Evolutionary conservation across 2,113 vertebrate genomes (phyloP).

Genomic region (Speoplatyrhinus poulsoni): DNA sequence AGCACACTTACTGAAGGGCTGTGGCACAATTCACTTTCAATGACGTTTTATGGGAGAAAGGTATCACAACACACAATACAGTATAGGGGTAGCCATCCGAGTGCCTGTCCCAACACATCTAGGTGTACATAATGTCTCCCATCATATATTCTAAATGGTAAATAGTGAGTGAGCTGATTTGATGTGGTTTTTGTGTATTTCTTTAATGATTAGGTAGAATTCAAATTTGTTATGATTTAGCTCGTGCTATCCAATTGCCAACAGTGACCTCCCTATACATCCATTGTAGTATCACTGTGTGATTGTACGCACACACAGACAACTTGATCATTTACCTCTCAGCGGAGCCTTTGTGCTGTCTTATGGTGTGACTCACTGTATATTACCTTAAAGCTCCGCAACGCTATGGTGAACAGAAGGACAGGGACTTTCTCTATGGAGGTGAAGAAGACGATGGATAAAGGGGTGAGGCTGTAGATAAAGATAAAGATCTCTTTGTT

Average conservation of each 20-base stretch:
- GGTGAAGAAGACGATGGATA: slow-evolving; percentile 96
- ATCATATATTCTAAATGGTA: no score
- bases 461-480: slow-evolving; percentile 84
- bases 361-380: slow-evolving; percentile 11
- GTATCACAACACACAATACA: no score
- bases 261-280: neutral
- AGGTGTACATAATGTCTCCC: no score
- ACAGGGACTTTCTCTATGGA: slow-evolving; percentile 98
- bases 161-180: no score
- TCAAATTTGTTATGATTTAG: neutral
- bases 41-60: no score
- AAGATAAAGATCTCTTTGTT: slow-evolving; percentile 9
- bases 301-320: neutral
- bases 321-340: slow-evolving; percentile 23
- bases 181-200: neutral
- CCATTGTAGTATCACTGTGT: slow-evolving; percentile 14
- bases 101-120: no score
- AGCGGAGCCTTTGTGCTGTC: neutral
- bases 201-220: neutral
- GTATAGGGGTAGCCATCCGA: no score
- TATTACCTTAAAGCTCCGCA: slow-evolving; percentile 82
- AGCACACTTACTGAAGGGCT: no score
- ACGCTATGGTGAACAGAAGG: slow-evolving; percentile 96
- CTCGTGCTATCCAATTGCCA: neutral
- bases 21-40: no score